Evolutionary conservation across 2,888 invertebrate genomes (phyloP).

Genomic region (Drosophila kanekoi): DNA sequence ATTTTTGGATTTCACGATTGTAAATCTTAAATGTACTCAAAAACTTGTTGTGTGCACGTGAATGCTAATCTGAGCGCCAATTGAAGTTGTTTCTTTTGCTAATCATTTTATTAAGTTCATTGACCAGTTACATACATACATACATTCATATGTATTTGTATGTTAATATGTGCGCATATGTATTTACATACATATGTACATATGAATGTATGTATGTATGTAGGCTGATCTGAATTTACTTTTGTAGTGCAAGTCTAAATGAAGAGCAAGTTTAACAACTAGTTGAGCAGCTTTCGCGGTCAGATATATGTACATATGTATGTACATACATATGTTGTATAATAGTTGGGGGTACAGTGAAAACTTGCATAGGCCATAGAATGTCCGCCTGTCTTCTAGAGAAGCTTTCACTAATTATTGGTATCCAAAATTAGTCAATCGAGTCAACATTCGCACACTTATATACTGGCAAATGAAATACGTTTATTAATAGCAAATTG

Average conservation of each 20-base stretch:
- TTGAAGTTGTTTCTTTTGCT: slow-evolving; percentile 81
- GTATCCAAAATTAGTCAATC: too few species aligned
- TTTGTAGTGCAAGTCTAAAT: too few species aligned
- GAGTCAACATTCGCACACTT: too few species aligned
- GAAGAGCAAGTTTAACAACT: too few species aligned
- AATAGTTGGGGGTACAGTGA: too few species aligned
- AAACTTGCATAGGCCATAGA: too few species aligned
- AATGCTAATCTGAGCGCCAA: neutral
- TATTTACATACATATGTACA: slow-evolving; percentile 76
- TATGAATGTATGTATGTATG: neutral
- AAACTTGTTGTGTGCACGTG: neutral
- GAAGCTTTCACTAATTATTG: too few species aligned
- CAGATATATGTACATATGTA: too few species aligned
- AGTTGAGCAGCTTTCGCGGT: too few species aligned
- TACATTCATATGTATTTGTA: neutral
- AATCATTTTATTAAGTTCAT: neutral
- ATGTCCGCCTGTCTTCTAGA: too few species aligned
- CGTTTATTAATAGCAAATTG: neutral
- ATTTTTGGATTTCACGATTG: neutral
- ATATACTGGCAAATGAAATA: slow-evolving; percentile 1
- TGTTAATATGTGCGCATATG: neutral
- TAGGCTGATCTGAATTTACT: neutral
- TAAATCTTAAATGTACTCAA: neutral
- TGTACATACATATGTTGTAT: too few species aligned
- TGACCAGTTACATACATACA: neutral